phyloP scores from a whole-genome alignment of 2,113 vertebrate genomes.

The Apteryx mantelli region DNA sequence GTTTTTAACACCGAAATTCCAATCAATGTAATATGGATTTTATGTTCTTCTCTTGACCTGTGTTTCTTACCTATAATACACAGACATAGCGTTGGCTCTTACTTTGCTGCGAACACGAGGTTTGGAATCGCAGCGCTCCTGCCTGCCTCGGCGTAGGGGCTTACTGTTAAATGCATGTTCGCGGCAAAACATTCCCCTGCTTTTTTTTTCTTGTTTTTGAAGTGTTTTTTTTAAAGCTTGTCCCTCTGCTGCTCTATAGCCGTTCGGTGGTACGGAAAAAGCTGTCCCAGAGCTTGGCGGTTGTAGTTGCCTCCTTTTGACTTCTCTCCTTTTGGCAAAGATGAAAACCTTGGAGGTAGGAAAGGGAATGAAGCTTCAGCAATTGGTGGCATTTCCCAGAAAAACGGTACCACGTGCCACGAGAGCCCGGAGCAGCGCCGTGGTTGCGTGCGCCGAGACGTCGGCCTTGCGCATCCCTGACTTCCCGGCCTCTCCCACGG shows the following conservation, averaged over 20 bases:
- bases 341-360: not conserved
- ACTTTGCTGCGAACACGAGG: not conserved
- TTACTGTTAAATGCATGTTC: fast-evolving
- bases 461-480: too few species aligned
- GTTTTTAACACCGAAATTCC: not conserved
- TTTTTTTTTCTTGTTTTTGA: not conserved
- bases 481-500: too few species aligned
- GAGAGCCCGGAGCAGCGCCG: not conserved
- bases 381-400: not conserved
- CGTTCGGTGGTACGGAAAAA: not conserved
- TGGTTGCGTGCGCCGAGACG: too few species aligned
- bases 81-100: not conserved
- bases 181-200: not conserved
- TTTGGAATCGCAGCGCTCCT: not conserved
- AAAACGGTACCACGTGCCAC: fast-evolving
- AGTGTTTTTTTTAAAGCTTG: not conserved
- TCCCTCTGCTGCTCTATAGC: not conserved
- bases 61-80: fast-evolving
- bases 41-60: not conserved
- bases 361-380: not conserved
- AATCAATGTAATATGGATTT: not conserved
- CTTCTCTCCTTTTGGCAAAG: not conserved
- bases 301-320: not conserved
- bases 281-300: not conserved
- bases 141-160: fast-evolving